Percentiles rank a stretch among this genome's conserved stretches.
phyloP scores from a whole-genome alignment of 2,113 vertebrate species.

The Ptyas mucosa region DNA sequence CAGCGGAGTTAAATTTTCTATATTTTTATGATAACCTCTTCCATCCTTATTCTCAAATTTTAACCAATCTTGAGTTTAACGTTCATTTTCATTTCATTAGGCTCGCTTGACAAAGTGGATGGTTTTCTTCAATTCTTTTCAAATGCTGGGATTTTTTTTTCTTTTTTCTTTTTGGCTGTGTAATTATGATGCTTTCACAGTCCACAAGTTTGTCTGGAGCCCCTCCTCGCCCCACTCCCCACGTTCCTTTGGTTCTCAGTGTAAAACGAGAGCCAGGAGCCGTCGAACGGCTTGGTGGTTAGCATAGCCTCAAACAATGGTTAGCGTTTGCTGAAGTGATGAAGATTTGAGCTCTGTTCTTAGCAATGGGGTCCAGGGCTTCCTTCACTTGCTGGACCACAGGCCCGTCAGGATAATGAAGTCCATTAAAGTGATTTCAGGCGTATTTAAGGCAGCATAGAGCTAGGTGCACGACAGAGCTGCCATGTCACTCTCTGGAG shows the following conservation, averaged over 20 bases:
- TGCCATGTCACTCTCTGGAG: background rate
- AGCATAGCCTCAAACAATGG: constrained; percentile 56
- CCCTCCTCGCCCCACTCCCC: constrained; percentile 21
- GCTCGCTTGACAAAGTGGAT: constrained; percentile 1
- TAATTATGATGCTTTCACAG: constrained; percentile 13
- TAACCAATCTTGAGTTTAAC: constrained; percentile 21
- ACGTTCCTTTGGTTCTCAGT: constrained; percentile 3
- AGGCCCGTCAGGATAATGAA: constrained; percentile 7
- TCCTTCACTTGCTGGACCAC: constrained; percentile 48
- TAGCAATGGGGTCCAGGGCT: constrained; percentile 38
- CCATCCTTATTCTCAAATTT: background rate
- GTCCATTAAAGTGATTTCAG: background rate
- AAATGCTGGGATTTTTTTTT: background rate
- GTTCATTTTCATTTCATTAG: constrained; percentile 35
- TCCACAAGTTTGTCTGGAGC: constrained; percentile 21
- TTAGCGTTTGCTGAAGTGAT: constrained; percentile 38
- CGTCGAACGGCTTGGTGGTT: constrained; percentile 47
- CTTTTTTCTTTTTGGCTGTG: background rate
- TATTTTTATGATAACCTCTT: constrained; percentile 5
- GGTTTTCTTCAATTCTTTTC: constrained; percentile 22
- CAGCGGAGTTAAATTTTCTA: constrained; percentile 32
- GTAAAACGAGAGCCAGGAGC: constrained; percentile 51
- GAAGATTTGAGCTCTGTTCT: constrained; percentile 44
- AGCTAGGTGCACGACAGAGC: too few relatives aligned
- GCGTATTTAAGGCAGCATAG: background rate